Evolutionary conservation across 1,140 invertebrate species (phyloP).

Genomic region (Platyscapa corneri): DNA sequence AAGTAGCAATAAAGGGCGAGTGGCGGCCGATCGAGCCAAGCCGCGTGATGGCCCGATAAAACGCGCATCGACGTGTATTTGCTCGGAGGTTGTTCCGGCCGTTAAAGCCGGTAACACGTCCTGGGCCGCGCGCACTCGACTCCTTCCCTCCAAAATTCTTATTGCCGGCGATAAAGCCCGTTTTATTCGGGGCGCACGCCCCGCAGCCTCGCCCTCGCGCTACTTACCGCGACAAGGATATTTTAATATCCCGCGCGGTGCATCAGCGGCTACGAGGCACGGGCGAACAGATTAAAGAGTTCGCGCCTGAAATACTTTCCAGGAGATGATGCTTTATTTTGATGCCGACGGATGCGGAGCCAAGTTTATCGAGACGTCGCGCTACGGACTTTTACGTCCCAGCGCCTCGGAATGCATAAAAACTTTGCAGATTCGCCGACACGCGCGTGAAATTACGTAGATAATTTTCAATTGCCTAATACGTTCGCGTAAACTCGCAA

Average conservation of each 20-base stretch:
- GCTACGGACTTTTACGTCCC: conserved; percentile 12
- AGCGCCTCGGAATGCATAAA: background rate
- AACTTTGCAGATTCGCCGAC: conserved; percentile 3
- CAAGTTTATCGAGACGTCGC: background rate
- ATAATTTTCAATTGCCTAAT: conserved; percentile 41
- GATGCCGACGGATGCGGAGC: background rate
- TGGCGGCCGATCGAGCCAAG: conserved; percentile 49
- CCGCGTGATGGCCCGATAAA: conserved; percentile 61
- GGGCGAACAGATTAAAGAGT: conserved; percentile 23
- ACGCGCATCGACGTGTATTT: conserved; percentile 35
- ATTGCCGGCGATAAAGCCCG: conserved; percentile 55
- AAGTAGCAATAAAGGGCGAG: conserved; percentile 53
- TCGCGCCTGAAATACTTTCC: background rate
- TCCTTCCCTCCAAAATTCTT: conserved; percentile 54
- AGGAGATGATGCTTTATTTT: background rate
- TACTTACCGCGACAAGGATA: conserved; percentile 15
- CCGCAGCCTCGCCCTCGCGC: background rate
- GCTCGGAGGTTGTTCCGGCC: conserved; percentile 17
- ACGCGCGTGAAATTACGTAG: conserved; percentile 16
- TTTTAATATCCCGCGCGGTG: background rate
- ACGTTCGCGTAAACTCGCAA: background rate
- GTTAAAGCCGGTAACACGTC: conserved; percentile 51
- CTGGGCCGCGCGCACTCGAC: conserved; percentile 9
- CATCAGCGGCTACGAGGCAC: background rate
- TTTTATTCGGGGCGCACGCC: conserved; percentile 57